Evolutionary conservation across 2,888 invertebrate species (phyloP).

Genomic region (Nephrotoma flavescens): DNA sequence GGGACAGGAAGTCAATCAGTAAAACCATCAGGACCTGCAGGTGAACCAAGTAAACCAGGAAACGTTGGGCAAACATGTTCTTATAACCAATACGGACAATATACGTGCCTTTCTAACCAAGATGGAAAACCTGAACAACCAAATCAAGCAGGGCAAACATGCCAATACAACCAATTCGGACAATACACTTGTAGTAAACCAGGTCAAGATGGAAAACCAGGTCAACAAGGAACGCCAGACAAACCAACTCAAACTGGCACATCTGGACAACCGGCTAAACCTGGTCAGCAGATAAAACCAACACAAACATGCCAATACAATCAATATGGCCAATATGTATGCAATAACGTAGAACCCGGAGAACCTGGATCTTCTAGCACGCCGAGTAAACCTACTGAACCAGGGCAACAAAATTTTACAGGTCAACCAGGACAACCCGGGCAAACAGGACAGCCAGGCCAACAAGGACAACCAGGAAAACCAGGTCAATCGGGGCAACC

Average conservation of each 20-base stretch:
- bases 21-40: background rate
- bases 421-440: background rate
- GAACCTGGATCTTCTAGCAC: background rate
- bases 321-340: no score
- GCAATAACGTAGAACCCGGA: no score
- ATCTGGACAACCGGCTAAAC: conserved; percentile 6
- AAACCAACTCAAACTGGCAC: background rate
- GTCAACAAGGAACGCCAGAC: background rate
- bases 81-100: background rate
- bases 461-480: background rate
- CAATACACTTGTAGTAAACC: background rate
- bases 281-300: conserved; percentile 20
- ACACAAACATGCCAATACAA: conserved; percentile 14
- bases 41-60: conserved; percentile 25
- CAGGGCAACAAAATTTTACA: background rate
- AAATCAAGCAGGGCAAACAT: conserved; percentile 7
- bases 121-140: background rate
- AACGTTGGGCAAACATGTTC: background rate
- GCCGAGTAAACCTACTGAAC: background rate
- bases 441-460: background rate
- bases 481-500: background rate
- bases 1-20: conserved; percentile 7
- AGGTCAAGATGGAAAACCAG: background rate
- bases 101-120: background rate
- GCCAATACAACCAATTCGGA: background rate